Evolutionary conservation across 2,797 vertebrate species (phyloP).

Genomic region (Oreonectes daqikongensis): DNA sequence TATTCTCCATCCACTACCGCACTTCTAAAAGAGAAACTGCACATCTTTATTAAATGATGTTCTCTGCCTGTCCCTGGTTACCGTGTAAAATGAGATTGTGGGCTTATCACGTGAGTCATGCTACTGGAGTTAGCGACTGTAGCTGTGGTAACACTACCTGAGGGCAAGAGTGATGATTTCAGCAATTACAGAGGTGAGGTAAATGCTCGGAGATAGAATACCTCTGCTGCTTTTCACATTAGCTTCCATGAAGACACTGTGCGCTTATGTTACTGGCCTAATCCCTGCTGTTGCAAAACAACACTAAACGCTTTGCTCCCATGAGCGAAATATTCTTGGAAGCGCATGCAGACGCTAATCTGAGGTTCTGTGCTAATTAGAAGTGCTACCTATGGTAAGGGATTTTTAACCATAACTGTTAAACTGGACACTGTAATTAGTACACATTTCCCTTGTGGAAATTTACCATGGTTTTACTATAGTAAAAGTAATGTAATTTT

Average conservation of each 20-base stretch:
- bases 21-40: conserved; percentile 56
- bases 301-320: conserved; percentile 25
- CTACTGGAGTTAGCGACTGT: conserved; percentile 32
- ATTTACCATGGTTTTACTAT: too few relatives aligned
- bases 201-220: conserved; percentile 30
- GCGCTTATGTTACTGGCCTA: conserved; percentile 35
- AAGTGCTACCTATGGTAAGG: not conserved
- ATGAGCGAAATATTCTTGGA: conserved; percentile 28
- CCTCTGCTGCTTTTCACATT: conserved; percentile 37
- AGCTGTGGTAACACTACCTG: conserved; percentile 47
- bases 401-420: not conserved
- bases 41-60: conserved; percentile 45
- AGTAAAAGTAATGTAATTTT: not conserved
- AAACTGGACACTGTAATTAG: not conserved
- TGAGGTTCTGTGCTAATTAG: not conserved
- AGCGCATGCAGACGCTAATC: not conserved
- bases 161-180: conserved; percentile 40
- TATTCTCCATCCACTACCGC: conserved; percentile 30
- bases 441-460: not conserved
- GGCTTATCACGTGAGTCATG: conserved; percentile 31
- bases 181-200: conserved; percentile 43
- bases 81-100: conserved; percentile 43
- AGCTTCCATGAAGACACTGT: conserved; percentile 20
- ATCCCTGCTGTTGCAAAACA: conserved; percentile 41
- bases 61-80: conserved; percentile 15